Evolutionary conservation across 2,797 vertebrate genomes (phyloP).

Genomic region (Phataginus tetradactyla): DNA sequence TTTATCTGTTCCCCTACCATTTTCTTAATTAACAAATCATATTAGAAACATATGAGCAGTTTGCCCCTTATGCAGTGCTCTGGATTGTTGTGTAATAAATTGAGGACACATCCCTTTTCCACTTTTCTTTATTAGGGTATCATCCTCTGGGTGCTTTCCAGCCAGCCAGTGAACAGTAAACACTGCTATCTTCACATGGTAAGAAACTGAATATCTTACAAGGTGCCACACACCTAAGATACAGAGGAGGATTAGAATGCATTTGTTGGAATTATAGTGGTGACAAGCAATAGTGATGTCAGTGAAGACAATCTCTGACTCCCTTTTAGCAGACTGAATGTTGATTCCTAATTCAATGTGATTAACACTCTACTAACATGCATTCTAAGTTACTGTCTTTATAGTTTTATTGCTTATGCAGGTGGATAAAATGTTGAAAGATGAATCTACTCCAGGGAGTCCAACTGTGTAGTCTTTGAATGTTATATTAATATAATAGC

Average conservation of each 20-base stretch:
- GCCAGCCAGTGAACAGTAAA: not conserved
- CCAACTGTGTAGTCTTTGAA: not conserved
- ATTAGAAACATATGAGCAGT: not conserved
- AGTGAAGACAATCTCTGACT: not conserved
- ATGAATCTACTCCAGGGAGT: conserved; percentile 1
- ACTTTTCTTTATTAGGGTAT: not conserved
- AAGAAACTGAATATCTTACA: not conserved
- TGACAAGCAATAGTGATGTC: not conserved
- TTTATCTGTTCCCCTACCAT: conserved; percentile 8
- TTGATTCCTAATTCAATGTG: not conserved
- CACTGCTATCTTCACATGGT: not conserved
- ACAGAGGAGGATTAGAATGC: not conserved
- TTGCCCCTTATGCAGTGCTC: not conserved
- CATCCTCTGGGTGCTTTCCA: conserved; percentile 9
- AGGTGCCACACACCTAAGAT: not conserved
- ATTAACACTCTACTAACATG: not conserved
- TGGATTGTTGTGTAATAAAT: not conserved
- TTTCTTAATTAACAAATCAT: conserved; percentile 53
- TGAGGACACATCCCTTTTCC: conserved; percentile 10
- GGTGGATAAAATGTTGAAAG: conserved; percentile 1
- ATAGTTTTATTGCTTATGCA: not conserved
- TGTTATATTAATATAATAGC: not conserved
- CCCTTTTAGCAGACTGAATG: not conserved
- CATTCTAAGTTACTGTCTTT: not conserved
- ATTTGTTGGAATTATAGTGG: not conserved